Percentiles rank a stretch among this genome's conserved stretches.
phyloP scores from a whole-genome alignment of 2,797 vertebrate species.

The Pelochelys cantorii region DNA sequence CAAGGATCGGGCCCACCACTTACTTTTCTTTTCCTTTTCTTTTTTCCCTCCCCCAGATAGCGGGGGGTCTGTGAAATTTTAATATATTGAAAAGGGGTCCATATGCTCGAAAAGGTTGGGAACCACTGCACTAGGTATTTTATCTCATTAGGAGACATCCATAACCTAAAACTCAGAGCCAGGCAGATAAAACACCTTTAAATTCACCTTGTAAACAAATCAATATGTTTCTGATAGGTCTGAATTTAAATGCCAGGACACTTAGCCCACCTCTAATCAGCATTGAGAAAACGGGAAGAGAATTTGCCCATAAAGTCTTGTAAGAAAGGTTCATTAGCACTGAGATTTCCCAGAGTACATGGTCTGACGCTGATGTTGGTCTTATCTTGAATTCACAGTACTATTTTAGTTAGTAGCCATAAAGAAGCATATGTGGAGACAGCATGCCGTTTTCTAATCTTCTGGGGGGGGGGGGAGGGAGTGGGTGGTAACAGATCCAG shows the following conservation, averaged over 20 bases:
- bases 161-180: neutral
- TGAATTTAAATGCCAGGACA: neutral
- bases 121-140: neutral
- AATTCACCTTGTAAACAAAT: conserved; percentile 19
- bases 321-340: conserved; percentile 30
- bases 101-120: too few species aligned
- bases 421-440: conserved; percentile 9
- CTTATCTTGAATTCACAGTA: conserved; percentile 26
- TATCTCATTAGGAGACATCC: neutral
- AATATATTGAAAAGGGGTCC: too few species aligned
- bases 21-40: too few species aligned
- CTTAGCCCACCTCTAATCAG: neutral
- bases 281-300: neutral
- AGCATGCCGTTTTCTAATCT: conserved; percentile 12
- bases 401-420: conserved; percentile 24
- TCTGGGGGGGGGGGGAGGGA: neutral
- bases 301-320: neutral
- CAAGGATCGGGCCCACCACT: too few species aligned
- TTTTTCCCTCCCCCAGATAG: too few species aligned
- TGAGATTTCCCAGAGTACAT: conserved; percentile 17
- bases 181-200: neutral
- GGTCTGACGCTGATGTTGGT: conserved; percentile 15
- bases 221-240: neutral
- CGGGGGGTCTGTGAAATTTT: too few species aligned
- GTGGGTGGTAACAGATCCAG: conserved; percentile 22